Percentiles rank a stretch among this genome's conserved stretches.
These are phyloP conservation scores for Autographa gamma DNA, from an alignment of 2,888 invertebrate species.

Conservation along the genomic window DNA sequence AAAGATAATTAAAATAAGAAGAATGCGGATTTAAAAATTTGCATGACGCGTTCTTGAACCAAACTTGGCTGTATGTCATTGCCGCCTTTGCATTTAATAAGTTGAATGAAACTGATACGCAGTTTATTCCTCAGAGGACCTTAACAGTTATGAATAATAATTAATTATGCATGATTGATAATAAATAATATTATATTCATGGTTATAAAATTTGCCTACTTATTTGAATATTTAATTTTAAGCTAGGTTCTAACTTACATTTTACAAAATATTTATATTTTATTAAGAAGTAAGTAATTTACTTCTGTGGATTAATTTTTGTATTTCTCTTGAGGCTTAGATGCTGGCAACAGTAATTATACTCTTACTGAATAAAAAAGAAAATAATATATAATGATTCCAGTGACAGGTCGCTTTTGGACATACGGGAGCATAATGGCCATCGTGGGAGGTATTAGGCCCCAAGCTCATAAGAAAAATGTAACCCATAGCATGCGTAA, in stretches of 20 bases:
- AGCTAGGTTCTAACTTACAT: neutral
- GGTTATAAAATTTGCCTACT: slow-evolving; percentile 12
- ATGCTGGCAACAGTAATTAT: too few relatives aligned
- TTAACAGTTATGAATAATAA: slow-evolving; percentile 40
- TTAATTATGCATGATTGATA: slow-evolving; percentile 19
- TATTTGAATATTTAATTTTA: neutral
- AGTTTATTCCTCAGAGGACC: slow-evolving; percentile 48
- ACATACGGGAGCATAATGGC: neutral
- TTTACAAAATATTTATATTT: too few relatives aligned
- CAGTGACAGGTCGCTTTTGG: neutral
- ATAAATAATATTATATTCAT: slow-evolving; percentile 28
- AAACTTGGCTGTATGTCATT: slow-evolving; percentile 38
- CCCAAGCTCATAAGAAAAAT: neutral
- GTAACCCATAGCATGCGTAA: neutral
- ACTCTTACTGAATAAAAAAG: too few relatives aligned
- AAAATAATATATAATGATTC: neutral
- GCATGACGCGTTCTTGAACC: slow-evolving; percentile 12
- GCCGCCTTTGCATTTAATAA: slow-evolving; percentile 28
- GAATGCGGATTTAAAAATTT: slow-evolving; percentile 43
- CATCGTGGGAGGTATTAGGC: neutral
- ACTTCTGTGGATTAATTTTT: too few relatives aligned
- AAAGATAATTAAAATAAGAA: neutral
- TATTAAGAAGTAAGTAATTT: too few relatives aligned
- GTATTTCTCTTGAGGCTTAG: too few relatives aligned
- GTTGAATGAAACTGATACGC: slow-evolving; percentile 47